Conservation (phyloP, 2,113 vertebrate genomes). For the Herpailurus yagouaroundi region DNA sequence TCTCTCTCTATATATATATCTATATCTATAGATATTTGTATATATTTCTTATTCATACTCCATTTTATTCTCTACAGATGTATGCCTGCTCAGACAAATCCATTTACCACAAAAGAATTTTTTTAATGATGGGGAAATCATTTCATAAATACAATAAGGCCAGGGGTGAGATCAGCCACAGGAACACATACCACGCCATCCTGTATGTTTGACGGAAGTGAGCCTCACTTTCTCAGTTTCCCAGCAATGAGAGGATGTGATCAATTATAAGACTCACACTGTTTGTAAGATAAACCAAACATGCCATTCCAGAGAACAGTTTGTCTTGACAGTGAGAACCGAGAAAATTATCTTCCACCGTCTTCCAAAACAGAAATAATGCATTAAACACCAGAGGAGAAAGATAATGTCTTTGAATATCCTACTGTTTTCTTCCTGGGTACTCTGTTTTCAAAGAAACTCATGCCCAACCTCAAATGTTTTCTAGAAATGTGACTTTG, state of each 20-base stretch:
- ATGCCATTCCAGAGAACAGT: neutral
- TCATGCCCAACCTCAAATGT: neutral
- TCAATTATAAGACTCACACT: neutral
- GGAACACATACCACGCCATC: neutral
- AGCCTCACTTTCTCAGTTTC: neutral
- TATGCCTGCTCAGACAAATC: neutral
- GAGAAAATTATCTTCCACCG: neutral
- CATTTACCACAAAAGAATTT: neutral
- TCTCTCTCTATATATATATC: neutral
- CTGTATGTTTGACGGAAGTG: neutral
- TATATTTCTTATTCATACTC: neutral
- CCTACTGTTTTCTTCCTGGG: neutral
- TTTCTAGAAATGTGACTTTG: neutral
- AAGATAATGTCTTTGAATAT: neutral
- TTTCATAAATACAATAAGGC: neutral
- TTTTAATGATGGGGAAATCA: neutral
- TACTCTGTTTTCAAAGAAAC: neutral
- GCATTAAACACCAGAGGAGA: neutral
- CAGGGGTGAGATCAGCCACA: neutral
- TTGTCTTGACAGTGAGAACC: neutral
- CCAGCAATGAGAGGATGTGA: neutral
- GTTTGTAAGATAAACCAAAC: neutral
- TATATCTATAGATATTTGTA: neutral
- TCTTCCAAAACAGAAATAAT: neutral
- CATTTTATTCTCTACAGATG: neutral